Evolutionary conservation across 1,140 invertebrate genomes (phyloP), one percentile per base, ranked within the genome.

Genomic region (Probaryconus sp.): DNA sequence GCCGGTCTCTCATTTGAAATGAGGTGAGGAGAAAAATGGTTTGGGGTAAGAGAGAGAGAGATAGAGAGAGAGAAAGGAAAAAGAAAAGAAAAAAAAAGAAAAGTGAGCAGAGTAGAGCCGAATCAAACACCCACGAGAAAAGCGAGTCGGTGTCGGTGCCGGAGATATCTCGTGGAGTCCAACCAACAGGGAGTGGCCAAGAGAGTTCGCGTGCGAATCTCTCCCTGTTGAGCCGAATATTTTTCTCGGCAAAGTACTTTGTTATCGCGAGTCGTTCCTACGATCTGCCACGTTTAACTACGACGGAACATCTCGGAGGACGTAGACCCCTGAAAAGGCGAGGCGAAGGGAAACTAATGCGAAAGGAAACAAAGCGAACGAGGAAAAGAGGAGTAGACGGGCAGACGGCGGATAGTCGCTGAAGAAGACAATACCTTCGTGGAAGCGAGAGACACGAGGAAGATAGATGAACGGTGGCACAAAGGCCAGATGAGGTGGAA

Each of bases 171-270:
- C 56, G 28, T 2, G 48, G 56, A 40, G 53, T 33, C 26, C 30
- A n/a, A n/a, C n/a, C n/a, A 47, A 28, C 38, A 74, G 51, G 70
- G 70, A 74, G 70, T 74, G 70, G 61, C 50, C 48, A 53, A 11
- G 33, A 68, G 45, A 30, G 71, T 68, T 74, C 51, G 71, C 71
- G 71, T 74, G 63, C 56, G 63, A 65, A 74, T 74, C 70, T 61
- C 48, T 48, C 30, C 40, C 40, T 58, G 53, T 55, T 65, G 16
- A 31, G 70, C 61, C 70, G 28, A 74, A 74, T 74, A 68, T 67
- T 63, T 74, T 74, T 74, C 56, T 67, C 55, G 17, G 48, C 28
- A 14, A 30, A 42, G 50, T 42, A 74, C 63, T 74, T 68, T 68
- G 63, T 74, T 74, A 74, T 74, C 70, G 70, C 48, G 40, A 61